A percentile compares a stretch with the other conserved stretches of the same genome.
Evolutionary conservation across 2,113 vertebrate species (phyloP).

Genomic region (Amphiprion ocellaris): DNA sequence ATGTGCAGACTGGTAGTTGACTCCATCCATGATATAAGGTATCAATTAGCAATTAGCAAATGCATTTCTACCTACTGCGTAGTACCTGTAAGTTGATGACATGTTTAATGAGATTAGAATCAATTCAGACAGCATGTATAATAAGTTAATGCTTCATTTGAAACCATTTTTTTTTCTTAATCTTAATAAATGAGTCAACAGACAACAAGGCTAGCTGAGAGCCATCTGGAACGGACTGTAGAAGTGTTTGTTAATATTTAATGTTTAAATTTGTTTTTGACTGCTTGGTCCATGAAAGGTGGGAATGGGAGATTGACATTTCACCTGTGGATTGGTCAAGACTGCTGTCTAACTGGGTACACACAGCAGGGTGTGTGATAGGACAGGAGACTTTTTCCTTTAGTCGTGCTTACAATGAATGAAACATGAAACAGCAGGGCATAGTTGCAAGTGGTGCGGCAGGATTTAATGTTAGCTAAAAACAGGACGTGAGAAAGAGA

Average conservation of each 20-base stretch:
- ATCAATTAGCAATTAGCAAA: not conserved
- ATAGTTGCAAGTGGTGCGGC: not conserved
- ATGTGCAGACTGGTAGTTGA: constrained; percentile 25
- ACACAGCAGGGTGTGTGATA: constrained; percentile 18
- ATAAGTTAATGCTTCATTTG: constrained; percentile 33
- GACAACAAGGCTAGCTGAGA: constrained; percentile 13
- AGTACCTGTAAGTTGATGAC: constrained; percentile 24
- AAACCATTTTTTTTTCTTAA: constrained; percentile 27
- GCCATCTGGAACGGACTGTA: not conserved
- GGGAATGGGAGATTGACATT: constrained; percentile 41
- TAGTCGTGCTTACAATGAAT: not conserved
- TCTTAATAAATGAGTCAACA: constrained; percentile 43
- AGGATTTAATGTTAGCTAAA: constrained; percentile 8
- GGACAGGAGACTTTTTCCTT: not conserved
- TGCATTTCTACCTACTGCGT: constrained; percentile 11
- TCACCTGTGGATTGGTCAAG: constrained; percentile 33
- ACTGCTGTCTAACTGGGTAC: not conserved
- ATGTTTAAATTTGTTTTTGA: not conserved
- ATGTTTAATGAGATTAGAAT: constrained; percentile 53
- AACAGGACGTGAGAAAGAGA: constrained; percentile 25
- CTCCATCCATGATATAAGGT: not conserved
- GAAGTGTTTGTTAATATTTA: constrained; percentile 2
- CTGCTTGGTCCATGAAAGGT: not conserved
- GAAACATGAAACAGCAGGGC: constrained; percentile 12
- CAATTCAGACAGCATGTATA: constrained; percentile 37